Base-by-base conservation (phyloP, 2,797 vertebrate species). In the Phaenicophaeus curvirostris region DNA sequence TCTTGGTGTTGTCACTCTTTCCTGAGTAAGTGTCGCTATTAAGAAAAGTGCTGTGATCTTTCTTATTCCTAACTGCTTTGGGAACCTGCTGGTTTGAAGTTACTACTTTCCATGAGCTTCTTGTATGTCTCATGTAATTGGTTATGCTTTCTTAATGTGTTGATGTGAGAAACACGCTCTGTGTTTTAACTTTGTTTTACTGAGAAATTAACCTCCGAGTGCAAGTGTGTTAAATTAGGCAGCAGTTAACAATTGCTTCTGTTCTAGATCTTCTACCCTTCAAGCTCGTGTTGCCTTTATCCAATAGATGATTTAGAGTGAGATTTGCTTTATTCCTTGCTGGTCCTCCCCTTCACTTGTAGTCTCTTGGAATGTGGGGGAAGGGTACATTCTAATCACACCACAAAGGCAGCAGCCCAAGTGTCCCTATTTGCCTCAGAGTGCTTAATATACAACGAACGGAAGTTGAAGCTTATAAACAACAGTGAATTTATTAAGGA, bases 381-480 rank as follows among this genome's bases (percentile, higher is more conserved):
- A 82, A 77, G 69, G 62, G 55, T 67, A 69, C 80, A 21, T 67
- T 84, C 78, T 91, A 81, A 75, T 87, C 54, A 8, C 35, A 67
- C 77, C 28, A 46, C 41, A 24, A 59, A 91, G 55, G 77, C 80
- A 48, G 75, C 62, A 77, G 77, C 66, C 54, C 50, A 65, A 67
- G 80, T 87, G 51, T 78, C 55, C 93, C 80, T 85, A 72, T 87
- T 80, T 9, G 0, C 82, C 71, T 90, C 79, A 37, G 74, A 94
- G 87, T 78, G 67, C 83, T 96, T 94, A 86, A 91, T 66, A 41
- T 28, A 63, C 2, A 57, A 42, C 58, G 91, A 95, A 30, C 3
- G 17, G 87, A 96, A 94, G 71, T 82, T 50, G 69, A 76, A 77
- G 74, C 74, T 91, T 93, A 55, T 42, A 67, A 94, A 95, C 95